Conservation (phyloP, 2,888 invertebrate genomes). For the Drosophila sordidapex region DNA sequence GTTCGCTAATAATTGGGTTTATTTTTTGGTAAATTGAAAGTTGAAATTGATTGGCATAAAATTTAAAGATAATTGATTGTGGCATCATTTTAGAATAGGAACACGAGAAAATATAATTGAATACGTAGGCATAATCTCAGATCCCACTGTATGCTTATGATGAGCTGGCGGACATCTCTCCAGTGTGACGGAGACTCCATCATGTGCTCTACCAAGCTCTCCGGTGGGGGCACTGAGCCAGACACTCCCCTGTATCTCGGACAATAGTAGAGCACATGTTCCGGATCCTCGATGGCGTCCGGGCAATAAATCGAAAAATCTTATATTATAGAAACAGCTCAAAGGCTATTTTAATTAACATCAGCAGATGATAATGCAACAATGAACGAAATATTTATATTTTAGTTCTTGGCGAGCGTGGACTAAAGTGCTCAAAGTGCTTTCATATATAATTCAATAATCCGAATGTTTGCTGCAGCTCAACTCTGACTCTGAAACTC, state of each 20-base stretch:
- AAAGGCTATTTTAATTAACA: background rate
- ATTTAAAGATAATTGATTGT: background rate
- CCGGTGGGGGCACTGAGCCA: no score
- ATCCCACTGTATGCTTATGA: no score
- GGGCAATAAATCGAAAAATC: background rate
- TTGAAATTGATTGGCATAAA: background rate
- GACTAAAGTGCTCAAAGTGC: background rate
- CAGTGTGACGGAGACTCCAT: no score
- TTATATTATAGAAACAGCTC: background rate
- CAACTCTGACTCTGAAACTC: conserved; percentile 21
- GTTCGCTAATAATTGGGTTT: background rate
- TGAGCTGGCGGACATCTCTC: no score
- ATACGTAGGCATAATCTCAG: background rate
- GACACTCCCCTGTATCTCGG: no score
- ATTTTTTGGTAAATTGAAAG: background rate
- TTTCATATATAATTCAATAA: conserved; percentile 27
- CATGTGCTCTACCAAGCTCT: no score
- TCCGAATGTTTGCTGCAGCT: conserved; percentile 43
- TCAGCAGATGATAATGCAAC: background rate
- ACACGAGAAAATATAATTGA: background rate
- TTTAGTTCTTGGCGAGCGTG: background rate
- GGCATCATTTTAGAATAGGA: background rate
- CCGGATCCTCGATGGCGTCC: no score
- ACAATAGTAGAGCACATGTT: no score
- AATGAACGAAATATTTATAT: background rate